A percentile compares a stretch with the other conserved stretches of the same genome.
Evolutionary conservation across 2,113 vertebrate genomes (phyloP).

Genomic region (Hucho hucho): DNA sequence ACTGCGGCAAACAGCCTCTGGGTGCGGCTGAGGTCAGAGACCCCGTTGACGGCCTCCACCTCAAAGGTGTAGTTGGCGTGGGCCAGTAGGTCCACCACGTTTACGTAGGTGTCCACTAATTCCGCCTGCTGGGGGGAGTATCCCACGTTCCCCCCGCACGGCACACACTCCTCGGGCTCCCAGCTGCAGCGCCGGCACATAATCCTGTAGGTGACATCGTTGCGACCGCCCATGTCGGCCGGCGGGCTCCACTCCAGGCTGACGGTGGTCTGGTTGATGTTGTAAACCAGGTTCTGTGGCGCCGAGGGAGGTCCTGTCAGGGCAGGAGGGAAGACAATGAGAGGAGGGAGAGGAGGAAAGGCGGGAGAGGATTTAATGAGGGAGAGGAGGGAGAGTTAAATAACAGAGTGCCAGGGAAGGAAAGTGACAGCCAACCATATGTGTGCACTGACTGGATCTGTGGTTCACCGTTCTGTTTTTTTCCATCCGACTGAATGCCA

Average conservation of each 20-base stretch:
- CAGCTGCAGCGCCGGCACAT: constrained; percentile 93
- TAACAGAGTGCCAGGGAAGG: constrained; percentile 23
- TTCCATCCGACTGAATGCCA: constrained; percentile 29
- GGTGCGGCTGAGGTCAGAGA: constrained; percentile 93
- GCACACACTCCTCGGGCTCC: constrained; percentile 94
- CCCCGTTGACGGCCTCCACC: constrained; percentile 97
- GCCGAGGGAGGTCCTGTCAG: constrained; percentile 92
- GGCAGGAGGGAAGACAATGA: constrained; percentile 43
- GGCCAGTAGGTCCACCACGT: constrained; percentile 90
- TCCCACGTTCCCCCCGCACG: constrained; percentile 91
- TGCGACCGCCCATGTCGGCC: constrained; percentile 90
- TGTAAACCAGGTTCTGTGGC: constrained; percentile 98
- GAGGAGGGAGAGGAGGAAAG: constrained; percentile 6
- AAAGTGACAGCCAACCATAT: constrained; percentile 22
- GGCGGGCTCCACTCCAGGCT: constrained; percentile 95
- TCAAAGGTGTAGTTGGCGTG: constrained; percentile 98
- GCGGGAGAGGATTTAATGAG: constrained; percentile 32
- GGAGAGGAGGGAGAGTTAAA: constrained; percentile 42
- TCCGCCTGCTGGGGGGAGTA: constrained; percentile 90
- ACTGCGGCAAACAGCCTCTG: constrained; percentile 97
- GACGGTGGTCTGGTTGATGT: constrained; percentile 98
- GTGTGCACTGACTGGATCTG: constrained; percentile 56
- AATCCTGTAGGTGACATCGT: constrained; percentile 94
- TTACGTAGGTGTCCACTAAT: constrained; percentile 92
- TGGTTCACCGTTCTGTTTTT: constrained; percentile 48